These are phyloP conservation scores for Luscinia megarhynchos DNA, from an alignment of 2,797 vertebrate genomes.

Conservation along the genomic window DNA sequence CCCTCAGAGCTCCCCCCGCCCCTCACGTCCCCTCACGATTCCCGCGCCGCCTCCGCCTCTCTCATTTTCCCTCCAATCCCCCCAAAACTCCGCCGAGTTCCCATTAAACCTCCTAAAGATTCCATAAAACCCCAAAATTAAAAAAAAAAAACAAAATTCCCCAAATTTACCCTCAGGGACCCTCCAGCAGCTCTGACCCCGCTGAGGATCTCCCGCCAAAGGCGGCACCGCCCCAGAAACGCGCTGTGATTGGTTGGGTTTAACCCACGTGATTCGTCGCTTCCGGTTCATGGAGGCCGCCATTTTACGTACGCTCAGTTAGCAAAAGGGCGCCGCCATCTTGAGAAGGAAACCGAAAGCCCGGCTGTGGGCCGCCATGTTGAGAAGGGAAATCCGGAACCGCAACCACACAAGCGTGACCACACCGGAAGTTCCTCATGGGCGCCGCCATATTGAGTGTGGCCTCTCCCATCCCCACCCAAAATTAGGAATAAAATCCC, in stretches of 20 bases:
- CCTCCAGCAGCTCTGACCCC: neutral
- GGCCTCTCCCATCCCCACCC: too few relatives aligned
- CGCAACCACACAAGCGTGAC: too few relatives aligned
- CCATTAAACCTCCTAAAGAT: too few relatives aligned
- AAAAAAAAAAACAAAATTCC: too few relatives aligned
- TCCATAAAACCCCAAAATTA: too few relatives aligned
- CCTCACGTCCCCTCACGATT: too few relatives aligned
- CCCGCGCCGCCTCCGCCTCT: too few relatives aligned
- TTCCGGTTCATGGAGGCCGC: neutral
- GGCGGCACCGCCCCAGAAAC: neutral
- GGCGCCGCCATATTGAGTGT: neutral
- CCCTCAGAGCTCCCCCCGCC: too few relatives aligned
- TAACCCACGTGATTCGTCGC: neutral
- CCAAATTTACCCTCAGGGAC: neutral
- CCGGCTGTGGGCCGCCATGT: neutral
- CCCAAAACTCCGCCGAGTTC: too few relatives aligned
- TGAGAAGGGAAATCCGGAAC: neutral
- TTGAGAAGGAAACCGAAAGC: neutral
- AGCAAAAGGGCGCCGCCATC: neutral
- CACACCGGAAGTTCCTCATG: neutral
- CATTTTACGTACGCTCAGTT: accelerated
- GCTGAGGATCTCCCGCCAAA: neutral
- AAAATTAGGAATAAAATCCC: too few relatives aligned
- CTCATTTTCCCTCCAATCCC: too few relatives aligned
- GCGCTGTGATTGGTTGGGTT: neutral